A percentile compares a stretch with the other conserved stretches of the same genome.
phyloP scores from a whole-genome alignment of 2,797 vertebrate species.

The Darevskia nairensis region DNA sequence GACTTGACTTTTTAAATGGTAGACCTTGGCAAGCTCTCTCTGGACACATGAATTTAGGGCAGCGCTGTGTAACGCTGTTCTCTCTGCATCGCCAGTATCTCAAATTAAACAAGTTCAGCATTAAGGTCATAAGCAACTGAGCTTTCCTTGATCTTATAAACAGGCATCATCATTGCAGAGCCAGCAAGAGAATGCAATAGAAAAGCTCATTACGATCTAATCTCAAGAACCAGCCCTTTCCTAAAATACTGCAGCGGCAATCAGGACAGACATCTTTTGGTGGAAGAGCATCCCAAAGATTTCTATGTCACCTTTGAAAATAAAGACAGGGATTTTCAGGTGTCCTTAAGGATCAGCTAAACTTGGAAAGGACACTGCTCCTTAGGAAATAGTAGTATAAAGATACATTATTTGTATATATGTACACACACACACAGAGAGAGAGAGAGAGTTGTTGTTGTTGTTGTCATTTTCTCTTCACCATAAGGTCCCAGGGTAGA shows the following conservation, averaged over 20 bases:
- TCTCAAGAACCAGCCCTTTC: conserved; percentile 6
- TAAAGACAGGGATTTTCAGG: background rate
- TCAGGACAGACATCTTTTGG: background rate
- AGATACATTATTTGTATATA: background rate
- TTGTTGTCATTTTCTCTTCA: no score
- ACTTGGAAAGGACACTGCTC: accelerated
- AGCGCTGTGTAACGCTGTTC: background rate
- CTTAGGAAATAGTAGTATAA: background rate
- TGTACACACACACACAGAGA: no score
- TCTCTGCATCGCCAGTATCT: conserved; percentile 5
- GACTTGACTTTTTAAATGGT: conserved; percentile 20
- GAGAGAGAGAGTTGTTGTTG: no score
- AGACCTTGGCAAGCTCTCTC: background rate
- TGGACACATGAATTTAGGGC: conserved; percentile 4
- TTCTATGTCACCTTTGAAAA: background rate
- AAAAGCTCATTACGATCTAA: conserved; percentile 3
- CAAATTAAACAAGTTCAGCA: conserved; percentile 33
- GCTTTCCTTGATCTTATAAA: conserved; percentile 5
- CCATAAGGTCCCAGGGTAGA: no score
- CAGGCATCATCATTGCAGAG: background rate
- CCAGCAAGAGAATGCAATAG: background rate
- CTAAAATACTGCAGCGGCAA: background rate
- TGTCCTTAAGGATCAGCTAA: background rate
- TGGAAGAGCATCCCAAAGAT: background rate
- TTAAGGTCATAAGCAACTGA: background rate